Evolutionary conservation across 1,140 invertebrate genomes (phyloP), one percentile per base, ranked within the genome.

Genomic region (Drosophila truncata): DNA sequence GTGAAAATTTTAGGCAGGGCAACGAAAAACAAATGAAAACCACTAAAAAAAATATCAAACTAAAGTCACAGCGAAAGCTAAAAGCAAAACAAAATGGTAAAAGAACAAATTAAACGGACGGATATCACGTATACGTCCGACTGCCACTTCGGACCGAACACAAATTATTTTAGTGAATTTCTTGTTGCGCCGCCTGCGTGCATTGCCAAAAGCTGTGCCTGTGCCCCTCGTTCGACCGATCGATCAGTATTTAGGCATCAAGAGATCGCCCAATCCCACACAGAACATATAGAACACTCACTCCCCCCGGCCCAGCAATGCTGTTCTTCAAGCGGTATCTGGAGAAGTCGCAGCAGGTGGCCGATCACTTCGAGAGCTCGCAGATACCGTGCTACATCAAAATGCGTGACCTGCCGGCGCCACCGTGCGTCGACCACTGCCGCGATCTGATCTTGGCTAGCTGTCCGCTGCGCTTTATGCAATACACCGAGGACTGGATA

Each of bases 251-350:
- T 13, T 42, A 64, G 33, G 23, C 20, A 27, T 25, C 46, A 23
- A 44, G 31, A 62, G 18, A 42, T 31, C 16, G 49, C 20, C 9
- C 16, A 9, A 49, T 27, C 23, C 14, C 5, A 11, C 46, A 49
- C 13, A 39, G n/a, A 47, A 11, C 46, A 49, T 7, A 39, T 11
- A 47, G 8, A 10, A 11, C 41, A 42, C 39, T 16, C 11, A 41
- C 25, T 20, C 39, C 42, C 20, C 20, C n/a, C 3, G 9, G 9
- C 62, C 39, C 5, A 7, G 41, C 13, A 16, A 90, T 92, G 87
- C 63, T 92, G 70, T 91, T 92, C 33, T 92, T 92, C 47, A 91
- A 92, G 57, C 91, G 91, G 9, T 92, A 92, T 77, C 74, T 92
- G 65, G 91, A 92, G 64, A 92, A 90, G 58, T 79, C 87, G 0